These are phyloP conservation scores for Lophius piscatorius DNA, from an alignment of 2,113 vertebrate species.

Conservation along the genomic window DNA sequence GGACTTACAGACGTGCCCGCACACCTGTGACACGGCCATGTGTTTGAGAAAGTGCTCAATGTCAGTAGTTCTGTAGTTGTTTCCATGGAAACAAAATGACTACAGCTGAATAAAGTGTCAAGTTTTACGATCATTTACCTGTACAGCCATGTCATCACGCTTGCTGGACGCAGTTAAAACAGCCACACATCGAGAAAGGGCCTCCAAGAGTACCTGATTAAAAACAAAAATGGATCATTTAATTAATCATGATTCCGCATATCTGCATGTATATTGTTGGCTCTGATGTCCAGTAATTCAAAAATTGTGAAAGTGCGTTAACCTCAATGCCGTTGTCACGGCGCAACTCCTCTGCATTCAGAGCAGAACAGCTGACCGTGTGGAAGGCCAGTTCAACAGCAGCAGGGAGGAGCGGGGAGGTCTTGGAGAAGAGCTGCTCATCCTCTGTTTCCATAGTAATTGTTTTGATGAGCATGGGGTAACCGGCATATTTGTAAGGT, in stretches of 20 bases:
- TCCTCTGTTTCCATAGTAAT: slow-evolving; percentile 96
- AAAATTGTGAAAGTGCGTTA: background rate
- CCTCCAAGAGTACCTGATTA: slow-evolving; percentile 89
- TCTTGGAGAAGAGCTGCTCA: slow-evolving; percentile 92
- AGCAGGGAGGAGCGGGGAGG: slow-evolving; percentile 91
- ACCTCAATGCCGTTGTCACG: slow-evolving; percentile 97
- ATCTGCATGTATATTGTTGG: too few relatives aligned
- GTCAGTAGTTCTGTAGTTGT: background rate
- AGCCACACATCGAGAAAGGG: slow-evolving; percentile 93
- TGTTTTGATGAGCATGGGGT: slow-evolving; percentile 98
- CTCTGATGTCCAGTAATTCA: background rate
- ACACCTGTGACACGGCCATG: slow-evolving; percentile 82
- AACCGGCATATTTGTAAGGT: slow-evolving; percentile 97
- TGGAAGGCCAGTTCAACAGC: slow-evolving; percentile 94
- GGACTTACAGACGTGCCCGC: slow-evolving; percentile 93
- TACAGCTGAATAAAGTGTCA: background rate
- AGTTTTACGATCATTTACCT: slow-evolving; percentile 78
- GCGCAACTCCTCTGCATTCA: slow-evolving; percentile 96
- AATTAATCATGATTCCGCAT: background rate
- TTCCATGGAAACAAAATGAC: background rate
- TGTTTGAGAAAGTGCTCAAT: background rate
- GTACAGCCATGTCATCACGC: slow-evolving; percentile 93
- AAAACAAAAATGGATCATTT: background rate
- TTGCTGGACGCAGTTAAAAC: slow-evolving; percentile 93
- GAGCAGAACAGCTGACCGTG: slow-evolving; percentile 96